Conservation (phyloP, 1,140 invertebrate genomes). For the Maconellicoccus hirsutus region DNA sequence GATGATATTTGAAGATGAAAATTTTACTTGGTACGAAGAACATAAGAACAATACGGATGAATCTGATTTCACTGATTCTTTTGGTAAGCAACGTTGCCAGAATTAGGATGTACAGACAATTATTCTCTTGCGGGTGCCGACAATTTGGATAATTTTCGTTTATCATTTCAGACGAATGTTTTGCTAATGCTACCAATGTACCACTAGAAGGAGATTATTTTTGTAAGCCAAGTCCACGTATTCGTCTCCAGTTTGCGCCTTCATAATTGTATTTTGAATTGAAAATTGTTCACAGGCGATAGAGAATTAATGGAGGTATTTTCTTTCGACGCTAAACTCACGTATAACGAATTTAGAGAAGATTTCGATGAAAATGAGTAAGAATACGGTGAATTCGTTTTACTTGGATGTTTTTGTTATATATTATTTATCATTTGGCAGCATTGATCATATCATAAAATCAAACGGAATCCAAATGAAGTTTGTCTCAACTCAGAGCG, state of each 20-base stretch:
- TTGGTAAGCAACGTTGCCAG: too few species aligned
- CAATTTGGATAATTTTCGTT: too few species aligned
- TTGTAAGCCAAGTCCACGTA: neutral
- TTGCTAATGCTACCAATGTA: neutral
- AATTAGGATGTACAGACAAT: too few species aligned
- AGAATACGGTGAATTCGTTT: too few species aligned
- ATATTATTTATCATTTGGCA: too few species aligned
- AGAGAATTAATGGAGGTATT: constrained; percentile 70
- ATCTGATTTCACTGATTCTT: neutral
- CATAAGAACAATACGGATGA: constrained; percentile 23
- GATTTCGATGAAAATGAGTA: constrained; percentile 39
- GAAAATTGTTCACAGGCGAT: constrained; percentile 42
- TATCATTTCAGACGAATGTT: neutral
- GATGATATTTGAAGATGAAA: constrained; percentile 38
- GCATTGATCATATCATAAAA: constrained; percentile 41
- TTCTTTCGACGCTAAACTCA: constrained; percentile 75
- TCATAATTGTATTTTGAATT: neutral
- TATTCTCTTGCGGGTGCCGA: too few species aligned
- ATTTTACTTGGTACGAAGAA: constrained; percentile 38
- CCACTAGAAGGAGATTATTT: neutral
- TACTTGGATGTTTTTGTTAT: too few species aligned
- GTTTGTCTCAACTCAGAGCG: constrained; percentile 79
- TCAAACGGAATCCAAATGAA: constrained; percentile 54
- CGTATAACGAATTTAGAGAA: constrained; percentile 47
- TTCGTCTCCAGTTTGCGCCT: too few species aligned